Evolutionary conservation across 2,797 vertebrate genomes (phyloP).

Genomic region (Avahi laniger): DNA sequence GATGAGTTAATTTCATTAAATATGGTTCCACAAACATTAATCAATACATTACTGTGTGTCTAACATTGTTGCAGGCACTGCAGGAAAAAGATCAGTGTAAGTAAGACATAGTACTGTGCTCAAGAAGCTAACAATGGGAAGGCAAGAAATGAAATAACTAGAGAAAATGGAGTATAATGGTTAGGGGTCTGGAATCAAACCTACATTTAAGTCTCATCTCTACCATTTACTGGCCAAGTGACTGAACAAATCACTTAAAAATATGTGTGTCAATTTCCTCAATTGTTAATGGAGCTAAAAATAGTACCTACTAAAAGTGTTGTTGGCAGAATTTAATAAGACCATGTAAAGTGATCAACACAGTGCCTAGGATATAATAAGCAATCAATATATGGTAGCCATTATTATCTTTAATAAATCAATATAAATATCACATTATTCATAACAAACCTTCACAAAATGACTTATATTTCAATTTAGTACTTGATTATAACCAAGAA

Average conservation of each 20-base stretch:
- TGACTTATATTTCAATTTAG: neutral
- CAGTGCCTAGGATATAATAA: neutral
- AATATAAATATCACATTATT: neutral
- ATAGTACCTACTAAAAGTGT: neutral
- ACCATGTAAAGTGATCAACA: neutral
- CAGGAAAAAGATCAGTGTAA: neutral
- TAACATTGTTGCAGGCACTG: neutral
- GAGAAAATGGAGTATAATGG: neutral
- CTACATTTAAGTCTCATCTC: neutral
- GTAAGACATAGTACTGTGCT: neutral
- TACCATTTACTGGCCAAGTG: neutral
- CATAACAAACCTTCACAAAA: neutral
- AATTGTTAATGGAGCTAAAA: neutral
- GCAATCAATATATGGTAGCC: neutral
- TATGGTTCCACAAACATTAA: neutral
- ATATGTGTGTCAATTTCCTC: neutral
- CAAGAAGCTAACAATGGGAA: neutral
- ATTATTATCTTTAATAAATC: neutral
- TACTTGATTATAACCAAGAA: neutral
- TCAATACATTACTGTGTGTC: neutral
- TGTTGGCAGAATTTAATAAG: neutral
- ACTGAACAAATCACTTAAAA: conserved; percentile 9
- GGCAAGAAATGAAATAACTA: neutral
- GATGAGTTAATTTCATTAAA: neutral
- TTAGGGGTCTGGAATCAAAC: neutral